These are phyloP conservation scores for Cotesia vestalis DNA, from an alignment of 1,140 invertebrate genomes.

Conservation along the genomic window DNA sequence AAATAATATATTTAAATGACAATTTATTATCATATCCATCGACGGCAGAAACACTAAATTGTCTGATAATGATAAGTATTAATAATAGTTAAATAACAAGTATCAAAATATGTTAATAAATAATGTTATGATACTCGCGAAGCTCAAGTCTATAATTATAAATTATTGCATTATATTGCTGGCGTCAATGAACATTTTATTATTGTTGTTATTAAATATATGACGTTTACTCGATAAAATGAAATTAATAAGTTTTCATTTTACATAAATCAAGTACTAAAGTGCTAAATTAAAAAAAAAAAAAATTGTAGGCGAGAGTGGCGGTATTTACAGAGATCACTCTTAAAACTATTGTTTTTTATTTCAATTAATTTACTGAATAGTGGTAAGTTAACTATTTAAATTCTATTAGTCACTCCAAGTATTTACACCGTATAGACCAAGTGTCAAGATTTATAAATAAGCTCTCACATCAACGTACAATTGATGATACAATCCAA, in stretches of 20 bases:
- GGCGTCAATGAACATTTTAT: constrained; percentile 12
- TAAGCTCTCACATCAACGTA: constrained; percentile 7
- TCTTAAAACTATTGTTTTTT: not conserved
- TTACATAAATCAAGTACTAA: not conserved
- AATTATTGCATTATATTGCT: constrained; percentile 5
- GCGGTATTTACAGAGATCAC: constrained; percentile 5
- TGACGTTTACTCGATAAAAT: no score
- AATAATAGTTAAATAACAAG: not conserved
- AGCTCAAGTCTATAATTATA: not conserved
- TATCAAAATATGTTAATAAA: not conserved
- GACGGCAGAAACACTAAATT: not conserved
- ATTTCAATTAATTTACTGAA: not conserved
- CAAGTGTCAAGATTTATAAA: constrained; percentile 5
- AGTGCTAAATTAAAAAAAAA: not conserved
- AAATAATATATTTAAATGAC: no score
- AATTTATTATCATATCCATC: constrained; percentile 5
- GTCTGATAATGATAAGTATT: not conserved
- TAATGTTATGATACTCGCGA: constrained; percentile 1
- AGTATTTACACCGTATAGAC: constrained; percentile 18
- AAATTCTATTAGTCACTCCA: not conserved
- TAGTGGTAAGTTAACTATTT: not conserved
- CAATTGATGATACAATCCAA: not conserved
- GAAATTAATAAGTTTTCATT: no score
- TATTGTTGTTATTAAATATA: not conserved
- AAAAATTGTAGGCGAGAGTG: constrained; percentile 13